Evolutionary conservation across 1,140 invertebrate genomes (phyloP).

Genomic region (Matsumurasca onukii): DNA sequence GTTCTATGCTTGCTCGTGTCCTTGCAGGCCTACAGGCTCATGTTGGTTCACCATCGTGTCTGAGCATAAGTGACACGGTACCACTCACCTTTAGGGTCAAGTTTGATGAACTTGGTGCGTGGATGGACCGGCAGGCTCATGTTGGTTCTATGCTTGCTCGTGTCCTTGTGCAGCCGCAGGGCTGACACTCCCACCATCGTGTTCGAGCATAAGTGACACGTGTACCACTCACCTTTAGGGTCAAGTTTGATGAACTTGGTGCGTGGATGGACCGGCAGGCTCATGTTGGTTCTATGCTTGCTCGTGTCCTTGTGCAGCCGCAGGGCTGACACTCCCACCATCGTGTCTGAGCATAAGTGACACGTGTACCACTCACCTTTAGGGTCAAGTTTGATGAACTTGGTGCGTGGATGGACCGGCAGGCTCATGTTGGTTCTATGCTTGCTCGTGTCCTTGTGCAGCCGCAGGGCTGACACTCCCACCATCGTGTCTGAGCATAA

Average conservation of each 20-base stretch:
- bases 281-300: slow-evolving; percentile 1
- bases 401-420: not conserved
- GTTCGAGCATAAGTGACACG: slow-evolving; percentile 15
- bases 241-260: slow-evolving; percentile 26
- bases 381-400: slow-evolving; percentile 25
- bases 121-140: slow-evolving; percentile 3
- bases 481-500: not conserved
- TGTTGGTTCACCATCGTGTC: not conserved
- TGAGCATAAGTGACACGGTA: slow-evolving; percentile 18
- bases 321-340: not conserved
- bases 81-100: slow-evolving; percentile 11
- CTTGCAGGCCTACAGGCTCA: not conserved
- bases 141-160: not conserved
- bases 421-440: not conserved
- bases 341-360: slow-evolving; percentile 11
- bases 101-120: slow-evolving; percentile 17
- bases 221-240: not conserved
- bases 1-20: not conserved
- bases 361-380: not conserved
- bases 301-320: not conserved
- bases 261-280: not conserved
- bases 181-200: not conserved
- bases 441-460: not conserved
- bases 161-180: not conserved
- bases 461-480: not conserved